phyloP scores from a whole-genome alignment of 2,113 vertebrate species.

The Salvelinus alpinus region DNA sequence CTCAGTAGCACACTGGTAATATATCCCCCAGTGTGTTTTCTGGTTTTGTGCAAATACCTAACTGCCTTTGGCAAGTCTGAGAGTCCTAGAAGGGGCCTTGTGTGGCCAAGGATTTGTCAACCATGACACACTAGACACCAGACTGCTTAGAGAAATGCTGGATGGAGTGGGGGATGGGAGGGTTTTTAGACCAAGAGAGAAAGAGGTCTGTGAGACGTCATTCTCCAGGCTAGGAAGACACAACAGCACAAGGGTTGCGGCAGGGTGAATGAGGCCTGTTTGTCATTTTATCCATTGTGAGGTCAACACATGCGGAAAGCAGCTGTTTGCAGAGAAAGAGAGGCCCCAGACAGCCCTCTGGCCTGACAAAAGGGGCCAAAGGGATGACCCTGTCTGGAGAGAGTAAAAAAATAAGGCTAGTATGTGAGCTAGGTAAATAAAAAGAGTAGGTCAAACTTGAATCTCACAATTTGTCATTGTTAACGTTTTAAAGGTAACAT shows the following conservation, averaged over 20 bases:
- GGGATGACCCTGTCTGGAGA: constrained; percentile 4
- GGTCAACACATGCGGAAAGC: constrained; percentile 14
- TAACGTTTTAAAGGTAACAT: not conserved
- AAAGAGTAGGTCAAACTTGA: too few species aligned
- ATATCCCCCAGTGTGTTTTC: too few species aligned
- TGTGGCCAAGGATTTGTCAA: not conserved
- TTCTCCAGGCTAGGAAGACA: not conserved
- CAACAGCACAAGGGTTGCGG: not conserved
- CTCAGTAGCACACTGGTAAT: too few species aligned
- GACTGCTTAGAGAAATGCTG: not conserved
- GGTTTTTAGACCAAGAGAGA: too few species aligned
- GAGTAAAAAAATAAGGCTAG: too few species aligned
- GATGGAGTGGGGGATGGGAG: too few species aligned
- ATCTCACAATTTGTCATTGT: not conserved
- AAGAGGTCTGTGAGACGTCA: not conserved
- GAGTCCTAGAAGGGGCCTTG: not conserved
- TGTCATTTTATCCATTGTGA: constrained; percentile 10
- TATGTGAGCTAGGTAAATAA: too few species aligned
- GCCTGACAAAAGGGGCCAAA: not conserved
- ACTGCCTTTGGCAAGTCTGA: too few species aligned
- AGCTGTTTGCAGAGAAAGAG: constrained; percentile 23
- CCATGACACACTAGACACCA: too few species aligned
- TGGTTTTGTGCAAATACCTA: too few species aligned
- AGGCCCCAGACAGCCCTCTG: constrained; percentile 19
- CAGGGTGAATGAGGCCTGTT: constrained; percentile 7